Conservation (phyloP, 2,113 vertebrate species). For the Ptilonorhynchus violaceus region DNA sequence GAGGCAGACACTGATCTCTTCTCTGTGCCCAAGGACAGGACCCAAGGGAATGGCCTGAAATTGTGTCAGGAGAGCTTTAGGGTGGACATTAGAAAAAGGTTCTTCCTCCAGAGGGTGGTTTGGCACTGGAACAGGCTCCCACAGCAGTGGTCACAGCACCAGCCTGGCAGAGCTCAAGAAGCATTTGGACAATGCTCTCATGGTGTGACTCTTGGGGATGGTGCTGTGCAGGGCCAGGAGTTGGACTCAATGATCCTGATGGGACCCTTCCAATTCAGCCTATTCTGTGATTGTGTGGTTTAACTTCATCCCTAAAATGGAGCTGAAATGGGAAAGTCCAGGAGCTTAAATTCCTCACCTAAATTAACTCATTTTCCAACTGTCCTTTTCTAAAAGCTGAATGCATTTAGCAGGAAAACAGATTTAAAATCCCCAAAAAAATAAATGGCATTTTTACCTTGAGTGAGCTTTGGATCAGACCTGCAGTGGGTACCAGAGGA, state of each 20-base stretch:
- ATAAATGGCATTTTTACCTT: not conserved
- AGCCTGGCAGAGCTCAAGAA: not conserved
- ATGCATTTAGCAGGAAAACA: not conserved
- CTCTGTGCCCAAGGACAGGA: rapidly evolving
- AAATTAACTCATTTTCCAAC: not conserved
- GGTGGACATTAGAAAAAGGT: not conserved
- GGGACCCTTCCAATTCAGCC: not conserved
- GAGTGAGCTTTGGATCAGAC: not conserved
- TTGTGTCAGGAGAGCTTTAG: not conserved
- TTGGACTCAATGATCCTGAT: rapidly evolving
- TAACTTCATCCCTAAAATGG: not conserved
- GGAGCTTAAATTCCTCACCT: not conserved
- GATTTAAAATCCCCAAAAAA: not conserved
- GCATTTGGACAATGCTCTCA: not conserved
- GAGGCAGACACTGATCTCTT: not conserved
- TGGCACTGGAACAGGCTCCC: not conserved
- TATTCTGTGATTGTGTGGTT: not conserved
- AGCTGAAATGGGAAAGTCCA: not conserved
- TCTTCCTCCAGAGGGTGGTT: not conserved
- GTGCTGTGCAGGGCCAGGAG: not conserved
- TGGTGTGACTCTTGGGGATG: not conserved
- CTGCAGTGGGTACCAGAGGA: not conserved
- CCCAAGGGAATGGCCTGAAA: rapidly evolving
- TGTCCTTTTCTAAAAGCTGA: not conserved
- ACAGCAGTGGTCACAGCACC: not conserved